These are phyloP conservation scores for Octonoba sinensis DNA, from an alignment of 2,888 invertebrate genomes.

Conservation along the genomic window DNA sequence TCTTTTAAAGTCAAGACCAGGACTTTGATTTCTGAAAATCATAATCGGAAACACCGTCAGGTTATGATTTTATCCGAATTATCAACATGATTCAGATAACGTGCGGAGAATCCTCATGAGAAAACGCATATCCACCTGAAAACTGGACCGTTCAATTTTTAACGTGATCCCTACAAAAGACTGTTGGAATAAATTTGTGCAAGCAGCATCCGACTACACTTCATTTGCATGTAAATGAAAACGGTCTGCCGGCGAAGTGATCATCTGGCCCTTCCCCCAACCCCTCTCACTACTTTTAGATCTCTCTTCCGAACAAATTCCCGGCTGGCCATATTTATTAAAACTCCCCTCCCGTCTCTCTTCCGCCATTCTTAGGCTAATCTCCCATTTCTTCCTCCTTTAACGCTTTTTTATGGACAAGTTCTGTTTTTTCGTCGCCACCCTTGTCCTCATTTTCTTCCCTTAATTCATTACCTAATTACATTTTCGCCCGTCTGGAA, in stretches of 20 bases:
- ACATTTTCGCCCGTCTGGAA: slow-evolving; percentile 61
- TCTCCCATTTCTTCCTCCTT: slow-evolving; percentile 35
- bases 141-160: slow-evolving; percentile 58
- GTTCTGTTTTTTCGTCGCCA: slow-evolving; percentile 24
- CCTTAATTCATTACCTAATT: slow-evolving; percentile 63
- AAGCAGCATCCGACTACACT: slow-evolving; percentile 37
- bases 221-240: slow-evolving; percentile 66
- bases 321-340: slow-evolving; percentile 64
- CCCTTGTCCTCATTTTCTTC: slow-evolving; percentile 59
- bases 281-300: slow-evolving; percentile 28
- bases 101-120: too few species aligned
- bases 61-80: too few species aligned
- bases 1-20: too few species aligned
- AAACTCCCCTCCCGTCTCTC: slow-evolving; percentile 28
- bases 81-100: too few species aligned
- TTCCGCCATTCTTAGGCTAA: slow-evolving; percentile 43
- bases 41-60: too few species aligned
- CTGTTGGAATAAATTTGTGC: slow-evolving; percentile 54
- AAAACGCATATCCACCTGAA: slow-evolving; percentile 14
- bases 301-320: slow-evolving; percentile 57
- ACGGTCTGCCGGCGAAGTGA: slow-evolving; percentile 75
- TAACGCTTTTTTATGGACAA: slow-evolving; percentile 34
- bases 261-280: slow-evolving; percentile 54
- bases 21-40: too few species aligned
- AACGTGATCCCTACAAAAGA: slow-evolving; percentile 45